Evolutionary conservation across 1,140 invertebrate genomes (phyloP).

Genomic region (Ips nitidus): DNA sequence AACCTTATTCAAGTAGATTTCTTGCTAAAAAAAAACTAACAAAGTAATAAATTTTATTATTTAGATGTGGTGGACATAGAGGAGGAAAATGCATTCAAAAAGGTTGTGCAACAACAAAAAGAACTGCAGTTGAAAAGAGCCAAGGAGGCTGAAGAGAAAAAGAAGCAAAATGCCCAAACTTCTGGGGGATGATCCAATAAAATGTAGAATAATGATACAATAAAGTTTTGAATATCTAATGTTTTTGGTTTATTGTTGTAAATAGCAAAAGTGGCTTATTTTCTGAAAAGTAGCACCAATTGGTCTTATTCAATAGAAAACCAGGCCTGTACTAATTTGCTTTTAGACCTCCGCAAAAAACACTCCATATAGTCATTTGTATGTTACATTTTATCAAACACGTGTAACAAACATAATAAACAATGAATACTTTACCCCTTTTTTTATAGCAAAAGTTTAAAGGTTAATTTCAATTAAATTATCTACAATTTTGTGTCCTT

Average conservation of each 20-base stretch:
- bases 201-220: neutral
- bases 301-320: too few relatives aligned
- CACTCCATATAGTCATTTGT: too few relatives aligned
- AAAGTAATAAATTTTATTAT: conserved; percentile 8
- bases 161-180: conserved; percentile 20
- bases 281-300: too few relatives aligned
- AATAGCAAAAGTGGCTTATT: too few relatives aligned
- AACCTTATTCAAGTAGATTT: conserved; percentile 37
- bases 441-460: too few relatives aligned
- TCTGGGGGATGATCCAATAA: conserved; percentile 3
- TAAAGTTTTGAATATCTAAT: neutral
- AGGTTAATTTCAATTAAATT: too few relatives aligned
- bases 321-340: too few relatives aligned
- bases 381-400: too few relatives aligned
- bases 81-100: conserved; percentile 45
- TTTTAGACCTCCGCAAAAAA: too few relatives aligned
- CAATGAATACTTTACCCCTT: too few relatives aligned
- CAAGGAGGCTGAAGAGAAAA: conserved; percentile 46
- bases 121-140: conserved; percentile 50
- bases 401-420: too few relatives aligned
- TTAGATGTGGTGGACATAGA: conserved; percentile 37
- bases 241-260: neutral
- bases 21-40: conserved; percentile 2
- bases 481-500: too few relatives aligned
- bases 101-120: conserved; percentile 46